Evolutionary conservation across 2,113 vertebrate species (phyloP).

Genomic region (Taxidea taxus): DNA sequence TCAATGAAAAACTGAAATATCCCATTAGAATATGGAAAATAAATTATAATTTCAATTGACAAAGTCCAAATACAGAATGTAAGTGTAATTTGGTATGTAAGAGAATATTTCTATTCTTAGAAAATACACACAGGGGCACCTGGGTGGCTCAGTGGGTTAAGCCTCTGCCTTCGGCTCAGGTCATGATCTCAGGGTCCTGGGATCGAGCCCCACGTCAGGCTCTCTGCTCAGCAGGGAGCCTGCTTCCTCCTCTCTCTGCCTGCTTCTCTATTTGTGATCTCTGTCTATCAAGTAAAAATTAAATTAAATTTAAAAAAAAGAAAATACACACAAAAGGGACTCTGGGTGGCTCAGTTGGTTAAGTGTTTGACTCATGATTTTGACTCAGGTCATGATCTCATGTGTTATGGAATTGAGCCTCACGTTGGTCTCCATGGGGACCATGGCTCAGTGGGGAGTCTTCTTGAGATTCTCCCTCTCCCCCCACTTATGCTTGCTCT

Average conservation of each 20-base stretch:
- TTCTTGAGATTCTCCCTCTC: not conserved
- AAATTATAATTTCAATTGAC: not conserved
- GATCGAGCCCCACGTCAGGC: not conserved
- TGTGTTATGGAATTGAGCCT: not conserved
- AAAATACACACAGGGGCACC: not conserved
- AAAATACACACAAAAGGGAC: not conserved
- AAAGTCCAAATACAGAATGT: not conserved
- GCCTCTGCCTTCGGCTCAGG: too few species aligned
- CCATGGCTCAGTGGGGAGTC: not conserved
- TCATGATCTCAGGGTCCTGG: too few species aligned
- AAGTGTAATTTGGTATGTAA: not conserved
- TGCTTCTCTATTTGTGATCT: too few species aligned
- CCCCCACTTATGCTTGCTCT: not conserved
- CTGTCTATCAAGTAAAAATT: too few species aligned
- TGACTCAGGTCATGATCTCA: not conserved
- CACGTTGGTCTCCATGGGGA: not conserved
- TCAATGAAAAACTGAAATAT: constrained; percentile 5
- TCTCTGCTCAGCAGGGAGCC: too few species aligned
- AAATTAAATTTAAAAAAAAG: too few species aligned
- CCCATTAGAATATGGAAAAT: not conserved
- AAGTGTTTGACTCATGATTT: not conserved
- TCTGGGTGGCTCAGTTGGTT: not conserved
- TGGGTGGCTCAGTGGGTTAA: too few species aligned
- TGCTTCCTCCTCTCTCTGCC: too few species aligned
- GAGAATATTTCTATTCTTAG: not conserved